Evolutionary conservation across 2,888 invertebrate genomes (phyloP).

Genomic region (Automeris io): DNA sequence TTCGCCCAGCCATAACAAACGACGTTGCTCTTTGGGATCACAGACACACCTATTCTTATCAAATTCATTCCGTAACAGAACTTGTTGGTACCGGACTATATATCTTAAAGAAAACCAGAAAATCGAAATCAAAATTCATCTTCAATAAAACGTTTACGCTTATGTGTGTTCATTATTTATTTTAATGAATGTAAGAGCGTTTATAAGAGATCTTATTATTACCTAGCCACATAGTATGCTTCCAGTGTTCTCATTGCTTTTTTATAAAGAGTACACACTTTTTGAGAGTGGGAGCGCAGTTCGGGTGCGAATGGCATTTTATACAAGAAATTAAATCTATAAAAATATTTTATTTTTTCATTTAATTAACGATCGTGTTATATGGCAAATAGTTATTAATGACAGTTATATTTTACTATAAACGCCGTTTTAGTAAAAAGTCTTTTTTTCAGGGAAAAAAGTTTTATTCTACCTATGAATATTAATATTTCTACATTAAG

Average conservation of each 20-base stretch:
- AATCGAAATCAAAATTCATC: neutral
- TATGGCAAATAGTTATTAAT: too few species aligned
- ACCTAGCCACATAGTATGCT: slow-evolving; percentile 76
- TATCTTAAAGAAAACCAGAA: slow-evolving; percentile 77
- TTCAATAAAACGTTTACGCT: neutral
- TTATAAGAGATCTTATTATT: too few species aligned
- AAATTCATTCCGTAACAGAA: slow-evolving; percentile 87
- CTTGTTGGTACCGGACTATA: slow-evolving; percentile 85
- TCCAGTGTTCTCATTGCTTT: slow-evolving; percentile 80
- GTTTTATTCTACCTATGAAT: too few species aligned
- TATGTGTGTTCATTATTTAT: neutral
- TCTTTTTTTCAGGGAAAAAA: too few species aligned
- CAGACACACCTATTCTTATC: slow-evolving; percentile 81
- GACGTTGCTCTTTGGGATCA: slow-evolving; percentile 83
- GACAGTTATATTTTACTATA: too few species aligned
- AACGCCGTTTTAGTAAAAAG: too few species aligned
- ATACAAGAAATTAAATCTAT: slow-evolving; percentile 1
- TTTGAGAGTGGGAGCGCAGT: slow-evolving; percentile 78
- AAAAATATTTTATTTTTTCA: neutral
- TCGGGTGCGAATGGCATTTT: slow-evolving; percentile 48
- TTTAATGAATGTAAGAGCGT: too few species aligned
- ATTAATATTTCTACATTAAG: too few species aligned
- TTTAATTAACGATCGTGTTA: too few species aligned
- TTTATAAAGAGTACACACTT: slow-evolving; percentile 88
- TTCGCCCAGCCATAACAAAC: slow-evolving; percentile 87